phyloP scores from a whole-genome alignment of 2,888 invertebrate species.

The Thymelicus sylvestris region DNA sequence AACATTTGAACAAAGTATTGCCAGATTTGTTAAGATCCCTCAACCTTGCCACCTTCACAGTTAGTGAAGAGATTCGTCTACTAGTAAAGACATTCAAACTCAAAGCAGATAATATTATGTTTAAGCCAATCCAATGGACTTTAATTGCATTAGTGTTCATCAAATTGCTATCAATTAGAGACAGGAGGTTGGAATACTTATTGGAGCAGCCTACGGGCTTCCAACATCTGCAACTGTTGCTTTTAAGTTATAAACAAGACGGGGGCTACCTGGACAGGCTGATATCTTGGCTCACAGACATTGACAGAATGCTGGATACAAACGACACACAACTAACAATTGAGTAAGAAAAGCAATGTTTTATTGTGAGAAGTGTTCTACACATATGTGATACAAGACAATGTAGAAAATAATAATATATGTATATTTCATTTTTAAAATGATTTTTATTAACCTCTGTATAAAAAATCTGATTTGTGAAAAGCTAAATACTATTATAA shows the following conservation, averaged over 20 bases:
- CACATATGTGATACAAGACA: background rate
- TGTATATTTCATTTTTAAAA: no score
- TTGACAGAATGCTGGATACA: slow-evolving; percentile 73
- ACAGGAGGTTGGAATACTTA: slow-evolving; percentile 60
- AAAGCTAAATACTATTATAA: no score
- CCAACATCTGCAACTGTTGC: slow-evolving; percentile 73
- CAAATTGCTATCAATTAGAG: slow-evolving; percentile 82
- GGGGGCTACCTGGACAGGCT: slow-evolving; percentile 79
- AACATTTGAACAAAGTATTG: slow-evolving; percentile 86
- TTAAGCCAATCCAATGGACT: slow-evolving; percentile 89
- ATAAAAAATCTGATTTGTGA: no score
- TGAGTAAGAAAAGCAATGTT: slow-evolving; percentile 33
- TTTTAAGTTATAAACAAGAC: slow-evolving; percentile 79
- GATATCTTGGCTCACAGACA: slow-evolving; percentile 78
- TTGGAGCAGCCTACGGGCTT: slow-evolving; percentile 65
- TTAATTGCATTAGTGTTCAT: slow-evolving; percentile 88
- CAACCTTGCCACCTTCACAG: slow-evolving; percentile 66
- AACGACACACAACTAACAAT: slow-evolving; percentile 70
- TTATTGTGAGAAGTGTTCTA: background rate
- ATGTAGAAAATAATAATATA: no score
- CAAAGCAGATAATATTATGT: slow-evolving; percentile 88
- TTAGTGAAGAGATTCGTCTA: slow-evolving; percentile 74
- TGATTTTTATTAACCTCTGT: no score
- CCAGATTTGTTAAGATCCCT: slow-evolving; percentile 84
- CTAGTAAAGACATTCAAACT: slow-evolving; percentile 88